These are phyloP conservation scores for Crenuchus spilurus DNA, from an alignment of 2,797 vertebrate species.

Conservation along the genomic window DNA sequence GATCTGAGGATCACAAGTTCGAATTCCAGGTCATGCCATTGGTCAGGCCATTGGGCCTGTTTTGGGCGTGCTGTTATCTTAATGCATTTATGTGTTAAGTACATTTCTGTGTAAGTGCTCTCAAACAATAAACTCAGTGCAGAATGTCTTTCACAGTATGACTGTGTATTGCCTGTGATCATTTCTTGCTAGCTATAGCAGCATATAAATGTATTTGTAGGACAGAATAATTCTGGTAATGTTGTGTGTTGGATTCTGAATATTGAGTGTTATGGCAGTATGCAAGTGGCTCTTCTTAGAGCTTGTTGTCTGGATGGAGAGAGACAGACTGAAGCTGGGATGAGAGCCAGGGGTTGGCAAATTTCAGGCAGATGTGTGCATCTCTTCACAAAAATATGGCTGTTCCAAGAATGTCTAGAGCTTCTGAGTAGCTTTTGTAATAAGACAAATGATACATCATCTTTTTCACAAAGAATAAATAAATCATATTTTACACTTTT, in stretches of 20 bases:
- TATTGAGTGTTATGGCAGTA: constrained; percentile 8
- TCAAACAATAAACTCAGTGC: background rate
- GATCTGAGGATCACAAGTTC: too few species aligned
- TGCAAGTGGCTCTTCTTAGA: constrained; percentile 32
- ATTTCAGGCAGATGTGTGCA: constrained; percentile 26
- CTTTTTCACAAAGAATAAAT: constrained; percentile 17
- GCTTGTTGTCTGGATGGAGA: constrained; percentile 30
- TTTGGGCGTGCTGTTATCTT: too few species aligned
- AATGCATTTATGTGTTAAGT: too few species aligned
- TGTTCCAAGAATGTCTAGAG: constrained; percentile 47
- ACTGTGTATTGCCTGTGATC: background rate
- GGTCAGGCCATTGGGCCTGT: too few species aligned
- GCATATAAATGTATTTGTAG: background rate
- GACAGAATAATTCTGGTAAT: constrained; percentile 8
- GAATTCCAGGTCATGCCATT: too few species aligned
- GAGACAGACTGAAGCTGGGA: constrained; percentile 39
- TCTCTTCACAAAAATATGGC: constrained; percentile 35
- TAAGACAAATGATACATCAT: constrained; percentile 28
- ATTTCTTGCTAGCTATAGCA: background rate
- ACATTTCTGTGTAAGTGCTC: background rate
- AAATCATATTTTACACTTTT: constrained; percentile 9
- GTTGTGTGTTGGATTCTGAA: constrained; percentile 18
- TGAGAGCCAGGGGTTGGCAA: constrained; percentile 40
- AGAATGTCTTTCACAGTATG: too few species aligned
- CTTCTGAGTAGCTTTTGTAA: constrained; percentile 40